These are phyloP conservation scores for Bellardia pandia DNA, from an alignment of 2,888 invertebrate genomes.

Conservation along the genomic window DNA sequence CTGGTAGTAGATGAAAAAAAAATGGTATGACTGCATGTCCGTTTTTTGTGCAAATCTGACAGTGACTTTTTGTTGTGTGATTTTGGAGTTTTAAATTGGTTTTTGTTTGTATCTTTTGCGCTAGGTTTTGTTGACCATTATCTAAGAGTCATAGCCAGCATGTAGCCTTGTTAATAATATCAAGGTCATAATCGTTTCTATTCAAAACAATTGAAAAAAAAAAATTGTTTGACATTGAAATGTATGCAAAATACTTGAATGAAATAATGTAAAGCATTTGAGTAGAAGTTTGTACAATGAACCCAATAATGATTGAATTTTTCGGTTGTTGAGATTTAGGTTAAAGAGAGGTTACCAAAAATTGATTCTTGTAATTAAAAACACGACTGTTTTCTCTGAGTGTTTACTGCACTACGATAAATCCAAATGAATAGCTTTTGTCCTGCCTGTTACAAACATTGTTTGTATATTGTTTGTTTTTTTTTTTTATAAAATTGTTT, in stretches of 20 bases:
- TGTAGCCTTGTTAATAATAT: constrained; percentile 36
- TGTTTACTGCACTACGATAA: no score
- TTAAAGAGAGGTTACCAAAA: no score
- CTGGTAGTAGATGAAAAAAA: not conserved
- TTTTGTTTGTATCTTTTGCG: constrained; percentile 3
- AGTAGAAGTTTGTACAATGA: no score
- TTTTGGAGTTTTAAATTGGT: constrained; percentile 7
- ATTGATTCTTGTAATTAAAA: no score
- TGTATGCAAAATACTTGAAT: not conserved
- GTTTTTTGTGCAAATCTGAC: not conserved
- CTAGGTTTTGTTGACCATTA: constrained; percentile 23
- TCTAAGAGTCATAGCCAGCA: constrained; percentile 13
- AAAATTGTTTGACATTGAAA: not conserved
- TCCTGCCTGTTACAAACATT: no score
- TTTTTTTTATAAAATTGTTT: no score
- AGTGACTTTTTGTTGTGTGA: constrained; percentile 34
- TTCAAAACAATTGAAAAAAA: not conserved
- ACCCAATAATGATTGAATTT: no score
- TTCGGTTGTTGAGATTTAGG: no score
- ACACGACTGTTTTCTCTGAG: no score
- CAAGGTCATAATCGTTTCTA: constrained; percentile 32
- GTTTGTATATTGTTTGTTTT: no score
- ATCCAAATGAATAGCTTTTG: no score
- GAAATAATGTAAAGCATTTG: not conserved
- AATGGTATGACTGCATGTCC: not conserved